These are phyloP conservation scores for Halcyon leucocephala DNA, from an alignment of 2,797 vertebrate genomes.

Conservation along the genomic window DNA sequence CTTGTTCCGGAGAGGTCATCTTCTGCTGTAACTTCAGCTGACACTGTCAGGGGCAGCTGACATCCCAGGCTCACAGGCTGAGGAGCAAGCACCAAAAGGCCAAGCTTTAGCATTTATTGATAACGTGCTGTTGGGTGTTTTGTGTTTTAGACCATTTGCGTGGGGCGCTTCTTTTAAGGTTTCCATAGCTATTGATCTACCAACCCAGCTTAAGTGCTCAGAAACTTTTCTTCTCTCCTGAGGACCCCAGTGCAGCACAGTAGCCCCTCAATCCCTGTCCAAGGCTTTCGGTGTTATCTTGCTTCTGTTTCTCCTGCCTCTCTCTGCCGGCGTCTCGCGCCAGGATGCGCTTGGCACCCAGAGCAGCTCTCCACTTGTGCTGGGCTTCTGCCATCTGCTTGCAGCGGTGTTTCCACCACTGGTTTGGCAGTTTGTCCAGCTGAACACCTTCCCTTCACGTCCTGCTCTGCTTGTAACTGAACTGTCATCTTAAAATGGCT, in stretches of 20 bases:
- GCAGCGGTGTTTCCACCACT: not conserved
- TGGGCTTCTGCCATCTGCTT: not conserved
- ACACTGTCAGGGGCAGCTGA: not conserved
- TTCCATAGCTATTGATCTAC: not conserved
- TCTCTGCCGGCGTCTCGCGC: accelerated
- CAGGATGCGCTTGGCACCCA: not conserved
- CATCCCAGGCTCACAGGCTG: not conserved
- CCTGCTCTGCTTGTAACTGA: not conserved
- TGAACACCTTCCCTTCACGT: not conserved
- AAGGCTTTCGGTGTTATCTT: not conserved
- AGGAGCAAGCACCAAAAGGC: not conserved
- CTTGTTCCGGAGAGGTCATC: not conserved
- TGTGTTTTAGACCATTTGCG: not conserved
- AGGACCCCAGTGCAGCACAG: not conserved
- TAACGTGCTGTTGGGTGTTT: not conserved
- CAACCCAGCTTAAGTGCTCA: not conserved
- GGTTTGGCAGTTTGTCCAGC: not conserved
- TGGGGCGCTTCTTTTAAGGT: not conserved
- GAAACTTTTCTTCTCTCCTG: not conserved
- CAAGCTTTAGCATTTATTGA: accelerated
- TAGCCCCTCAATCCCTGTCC: not conserved
- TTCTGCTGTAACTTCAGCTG: not conserved
- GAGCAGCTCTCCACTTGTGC: not conserved
- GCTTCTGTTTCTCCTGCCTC: not conserved
- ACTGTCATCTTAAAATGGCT: not conserved